A percentile compares a stretch with the other conserved stretches of the same genome.
These are phyloP conservation scores for Mycalesis mineus DNA, from an alignment of 2,888 invertebrate genomes.

Conservation along the genomic window DNA sequence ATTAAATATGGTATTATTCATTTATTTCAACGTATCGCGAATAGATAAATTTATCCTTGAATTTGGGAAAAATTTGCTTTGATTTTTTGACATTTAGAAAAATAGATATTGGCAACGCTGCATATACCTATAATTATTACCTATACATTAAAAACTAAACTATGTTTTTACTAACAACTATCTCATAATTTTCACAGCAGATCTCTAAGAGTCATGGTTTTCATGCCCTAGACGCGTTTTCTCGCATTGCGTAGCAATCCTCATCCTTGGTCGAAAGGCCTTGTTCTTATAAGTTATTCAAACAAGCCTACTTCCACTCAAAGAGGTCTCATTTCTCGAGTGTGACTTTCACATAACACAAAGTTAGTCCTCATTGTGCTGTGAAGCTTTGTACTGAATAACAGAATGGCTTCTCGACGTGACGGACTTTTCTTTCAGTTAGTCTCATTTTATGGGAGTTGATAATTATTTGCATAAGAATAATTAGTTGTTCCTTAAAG, in stretches of 20 bases:
- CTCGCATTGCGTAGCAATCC: neutral
- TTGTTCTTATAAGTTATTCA: constrained; percentile 18
- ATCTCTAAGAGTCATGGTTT: too few relatives aligned
- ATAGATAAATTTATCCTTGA: too few relatives aligned
- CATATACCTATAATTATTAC: too few relatives aligned
- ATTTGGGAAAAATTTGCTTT: too few relatives aligned
- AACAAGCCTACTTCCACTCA: constrained; percentile 14
- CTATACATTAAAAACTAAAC: too few relatives aligned
- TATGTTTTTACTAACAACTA: too few relatives aligned
- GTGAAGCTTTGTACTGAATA: constrained; percentile 16
- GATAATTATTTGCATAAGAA: neutral
- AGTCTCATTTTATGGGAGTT: constrained; percentile 1
- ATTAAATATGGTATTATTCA: too few relatives aligned
- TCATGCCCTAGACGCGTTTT: neutral
- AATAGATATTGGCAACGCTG: too few relatives aligned
- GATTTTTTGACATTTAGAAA: too few relatives aligned
- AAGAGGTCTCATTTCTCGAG: constrained; percentile 22
- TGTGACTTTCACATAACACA: constrained; percentile 15
- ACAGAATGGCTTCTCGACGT: constrained; percentile 2
- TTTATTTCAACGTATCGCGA: too few relatives aligned
- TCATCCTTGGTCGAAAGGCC: neutral
- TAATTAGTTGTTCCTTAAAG: neutral
- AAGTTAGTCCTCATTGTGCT: constrained; percentile 17
- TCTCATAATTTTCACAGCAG: too few relatives aligned
- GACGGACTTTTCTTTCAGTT: constrained; percentile 5